Evolutionary conservation across 2,888 invertebrate genomes (phyloP), one percentile per base, ranked within the genome.

Genomic region (Caenorhabditis sinica): DNA sequence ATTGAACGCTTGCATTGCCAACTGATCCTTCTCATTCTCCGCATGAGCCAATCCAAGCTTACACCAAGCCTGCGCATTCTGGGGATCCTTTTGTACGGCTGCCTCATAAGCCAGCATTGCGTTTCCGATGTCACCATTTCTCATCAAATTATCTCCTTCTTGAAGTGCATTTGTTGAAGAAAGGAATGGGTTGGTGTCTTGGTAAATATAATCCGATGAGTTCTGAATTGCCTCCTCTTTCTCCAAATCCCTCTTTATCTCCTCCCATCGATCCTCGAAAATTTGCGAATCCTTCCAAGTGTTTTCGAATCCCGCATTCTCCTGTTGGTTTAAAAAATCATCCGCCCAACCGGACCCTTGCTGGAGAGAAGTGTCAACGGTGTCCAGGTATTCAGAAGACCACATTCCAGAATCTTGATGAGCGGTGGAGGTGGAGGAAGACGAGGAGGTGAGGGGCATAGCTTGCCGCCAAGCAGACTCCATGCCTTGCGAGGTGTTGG

Each of bases 91-190:
- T 82, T 88, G 89, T 3, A 95, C 97, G 13, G 98, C 97, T 69
- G 97, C 96, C 94, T 99, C 99, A 94, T 99, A 98, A 92, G 97
- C 96, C 33, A 98, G 94, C 0, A 97, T 97, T 20, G 99, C 98
- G 89, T 97, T 96, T 40, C 98, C 97, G 87, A 98, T 95, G 93
- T 98, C 98, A 13, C 97, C 97, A 89, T 95, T 95, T 49, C 63
- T 95, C 87, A 98, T 85, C 40, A 89, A 74, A 25, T 65, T 68
- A 40, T 87, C 82, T 0, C 90, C 92, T 45, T 86, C 83, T 0
- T 43, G 63, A 45, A 88, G 61, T 4, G 89, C 84, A 63, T 91
- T 76, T 0, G 72, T 51, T 11, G 83, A 72, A 13, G 73, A 74
- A 1, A 83, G 58, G 82, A 82, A 89, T 1, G 88, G 87, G 66